Percentiles rank a stretch among this genome's conserved stretches.
Conservation (phyloP, 2,797 vertebrate genomes). For the Miichthys miiuy region DNA sequence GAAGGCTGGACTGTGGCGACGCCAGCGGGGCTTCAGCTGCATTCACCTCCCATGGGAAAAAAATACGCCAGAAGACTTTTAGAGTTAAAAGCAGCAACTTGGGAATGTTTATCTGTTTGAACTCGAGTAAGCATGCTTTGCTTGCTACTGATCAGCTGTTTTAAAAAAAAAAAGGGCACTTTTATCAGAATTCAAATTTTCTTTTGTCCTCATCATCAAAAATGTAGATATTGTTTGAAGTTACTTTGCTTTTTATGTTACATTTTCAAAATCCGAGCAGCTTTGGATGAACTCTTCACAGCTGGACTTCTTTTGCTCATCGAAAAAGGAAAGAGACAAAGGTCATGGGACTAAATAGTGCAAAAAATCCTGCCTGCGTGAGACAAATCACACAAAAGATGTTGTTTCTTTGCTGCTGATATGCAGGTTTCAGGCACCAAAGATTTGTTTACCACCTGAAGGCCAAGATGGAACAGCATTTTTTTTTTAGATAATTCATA, state of each 20-base stretch:
- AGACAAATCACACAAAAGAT: not conserved
- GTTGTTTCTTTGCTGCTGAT: slow-evolving; percentile 7
- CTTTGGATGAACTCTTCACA: slow-evolving; percentile 22
- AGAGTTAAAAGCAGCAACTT: slow-evolving; percentile 21
- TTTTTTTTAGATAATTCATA: not conserved
- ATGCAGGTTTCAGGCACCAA: not conserved
- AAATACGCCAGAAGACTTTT: slow-evolving; percentile 21
- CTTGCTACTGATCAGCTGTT: slow-evolving; percentile 31
- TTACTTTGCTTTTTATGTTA: not conserved
- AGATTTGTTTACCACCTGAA: slow-evolving; percentile 11
- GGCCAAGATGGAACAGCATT: not conserved
- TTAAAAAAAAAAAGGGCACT: not conserved
- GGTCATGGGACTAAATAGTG: not conserved
- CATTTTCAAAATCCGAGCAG: slow-evolving; percentile 14
- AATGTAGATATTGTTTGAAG: not conserved
- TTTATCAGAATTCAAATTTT: not conserved
- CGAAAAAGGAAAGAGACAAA: slow-evolving; percentile 5
- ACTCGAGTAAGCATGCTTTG: slow-evolving; percentile 23
- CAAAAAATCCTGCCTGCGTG: not conserved
- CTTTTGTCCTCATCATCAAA: not conserved
- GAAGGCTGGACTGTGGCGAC: slow-evolving; percentile 33
- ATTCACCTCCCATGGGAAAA: slow-evolving; percentile 25
- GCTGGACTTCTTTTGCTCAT: slow-evolving; percentile 5
- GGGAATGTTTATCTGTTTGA: slow-evolving; percentile 26
- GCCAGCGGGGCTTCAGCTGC: slow-evolving; percentile 40